Evolutionary conservation across 1,140 invertebrate species (phyloP), one percentile per base, ranked within the genome.

Genomic region (Brachionus manjavacas): DNA sequence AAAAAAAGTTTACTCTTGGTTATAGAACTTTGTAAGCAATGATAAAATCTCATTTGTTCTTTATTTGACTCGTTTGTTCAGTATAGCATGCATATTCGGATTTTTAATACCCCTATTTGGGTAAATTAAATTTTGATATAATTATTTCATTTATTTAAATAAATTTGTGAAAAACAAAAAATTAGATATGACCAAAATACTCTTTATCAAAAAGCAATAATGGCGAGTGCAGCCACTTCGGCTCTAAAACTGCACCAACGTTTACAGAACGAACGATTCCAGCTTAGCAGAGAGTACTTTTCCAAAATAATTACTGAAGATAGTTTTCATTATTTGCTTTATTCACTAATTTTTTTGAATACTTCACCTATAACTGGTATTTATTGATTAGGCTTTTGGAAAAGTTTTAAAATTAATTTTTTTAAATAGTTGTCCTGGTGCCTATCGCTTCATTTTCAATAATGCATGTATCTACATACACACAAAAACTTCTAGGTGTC

Each of bases 321-420:
- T 90, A 96, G 95, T 84, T 96, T 94, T 86, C 97, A 99, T 89
- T 98, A 99, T 88, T 91, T 99, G 78, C 93, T 98, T 88, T 99
- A 94, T 89, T 95, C 95, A 11, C 89, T 97, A 68, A 95, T 98
- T 86, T 98, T 98, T 88, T 91, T 97, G 85, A 96, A 94, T 89
- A 93, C 93, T 43, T 91, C 93, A 78, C 95, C 96, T 31, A 92
- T 96, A 70, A 93, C 95, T 86, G 91, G 94, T 96, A 95, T 94
- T 89, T 90, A 70, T 41, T 60, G 9, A 31, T 78, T 49, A 4
- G 31, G 0, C 55, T 41, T 60, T 81, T 85, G 87, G 94, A 83
- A 25, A 35, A 35, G 31, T 35, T 35, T 39, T 64, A 60, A 85
- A 9, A 23, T 66, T 25, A 35, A 11, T 72, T 81, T 86, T 87